Evolutionary conservation across 1,140 invertebrate genomes (phyloP).

Genomic region (Watersipora subatra): DNA sequence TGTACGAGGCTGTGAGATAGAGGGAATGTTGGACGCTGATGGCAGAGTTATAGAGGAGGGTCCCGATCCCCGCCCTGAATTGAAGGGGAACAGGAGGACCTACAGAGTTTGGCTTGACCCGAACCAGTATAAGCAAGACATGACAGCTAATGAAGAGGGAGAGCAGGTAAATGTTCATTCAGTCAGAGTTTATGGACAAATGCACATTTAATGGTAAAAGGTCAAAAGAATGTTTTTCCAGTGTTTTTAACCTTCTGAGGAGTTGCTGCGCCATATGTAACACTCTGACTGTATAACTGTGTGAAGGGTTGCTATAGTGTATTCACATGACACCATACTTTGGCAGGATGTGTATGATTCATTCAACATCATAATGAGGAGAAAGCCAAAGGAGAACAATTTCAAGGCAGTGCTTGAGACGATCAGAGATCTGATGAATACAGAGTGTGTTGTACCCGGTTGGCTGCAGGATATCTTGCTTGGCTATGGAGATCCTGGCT

Average conservation of each 20-base stretch:
- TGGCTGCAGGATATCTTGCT: slow-evolving; percentile 96
- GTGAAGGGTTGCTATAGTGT: no score
- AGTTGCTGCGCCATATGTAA: no score
- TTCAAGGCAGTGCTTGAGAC: slow-evolving; percentile 97
- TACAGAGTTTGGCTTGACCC: slow-evolving; percentile 87
- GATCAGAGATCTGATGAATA: slow-evolving; percentile 96
- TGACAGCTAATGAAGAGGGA: slow-evolving; percentile 59
- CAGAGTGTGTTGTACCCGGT: slow-evolving; percentile 93
- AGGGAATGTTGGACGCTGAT: slow-evolving; percentile 92
- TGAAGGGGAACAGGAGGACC: slow-evolving; percentile 76
- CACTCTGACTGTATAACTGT: no score
- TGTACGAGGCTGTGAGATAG: slow-evolving; percentile 93
- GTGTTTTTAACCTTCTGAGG: no score
- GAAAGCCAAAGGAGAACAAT: slow-evolving; percentile 98
- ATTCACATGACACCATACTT: no score
- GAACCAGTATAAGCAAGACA: slow-evolving; percentile 88
- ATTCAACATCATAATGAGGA: slow-evolving; percentile 92
- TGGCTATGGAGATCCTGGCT: slow-evolving; percentile 89
- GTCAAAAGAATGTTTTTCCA: no score
- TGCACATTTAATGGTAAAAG: no score
- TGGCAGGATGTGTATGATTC: slow-evolving; percentile 75
- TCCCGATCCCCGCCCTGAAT: slow-evolving; percentile 54
- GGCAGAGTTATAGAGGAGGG: slow-evolving; percentile 93
- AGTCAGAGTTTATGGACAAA: no score
- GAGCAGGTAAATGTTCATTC: slow-evolving; percentile 37